Evolutionary conservation across 2,888 invertebrate species (phyloP).

Genomic region (Eristalis pertinax): DNA sequence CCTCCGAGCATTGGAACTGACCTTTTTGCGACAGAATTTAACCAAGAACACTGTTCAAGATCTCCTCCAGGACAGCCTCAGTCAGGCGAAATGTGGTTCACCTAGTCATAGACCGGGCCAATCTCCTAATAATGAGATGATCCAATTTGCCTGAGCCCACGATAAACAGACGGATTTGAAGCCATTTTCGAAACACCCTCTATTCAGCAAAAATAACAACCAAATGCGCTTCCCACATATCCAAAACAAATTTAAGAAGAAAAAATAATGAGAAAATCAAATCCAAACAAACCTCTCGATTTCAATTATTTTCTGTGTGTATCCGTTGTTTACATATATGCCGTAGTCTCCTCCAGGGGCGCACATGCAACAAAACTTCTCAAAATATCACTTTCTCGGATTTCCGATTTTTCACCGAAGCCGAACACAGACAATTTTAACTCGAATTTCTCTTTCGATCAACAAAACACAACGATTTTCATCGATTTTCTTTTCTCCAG

Average conservation of each 20-base stretch:
- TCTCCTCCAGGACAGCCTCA: too few species aligned
- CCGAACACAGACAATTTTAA: background rate
- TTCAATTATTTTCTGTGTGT: constrained; percentile 19
- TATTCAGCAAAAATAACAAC: too few species aligned
- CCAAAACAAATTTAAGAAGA: background rate
- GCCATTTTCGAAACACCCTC: too few species aligned
- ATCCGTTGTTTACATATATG: constrained; percentile 30
- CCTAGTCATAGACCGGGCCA: too few species aligned
- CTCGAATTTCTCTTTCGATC: constrained; percentile 1
- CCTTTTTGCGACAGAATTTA: too few species aligned
- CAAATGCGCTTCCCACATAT: too few species aligned
- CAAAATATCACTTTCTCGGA: constrained; percentile 15
- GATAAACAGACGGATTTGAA: too few species aligned
- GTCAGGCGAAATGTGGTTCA: too few species aligned
- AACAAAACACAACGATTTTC: background rate
- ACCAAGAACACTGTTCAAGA: too few species aligned
- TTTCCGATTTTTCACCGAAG: constrained; percentile 2
- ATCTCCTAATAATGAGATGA: too few species aligned
- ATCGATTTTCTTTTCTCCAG: background rate
- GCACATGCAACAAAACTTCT: background rate
- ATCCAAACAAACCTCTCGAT: constrained; percentile 28
- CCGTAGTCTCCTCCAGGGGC: background rate
- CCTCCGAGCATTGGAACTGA: too few species aligned
- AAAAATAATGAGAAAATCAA: background rate
- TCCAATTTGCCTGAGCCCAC: too few species aligned